A percentile compares a stretch with the other conserved stretches of the same genome.
These are phyloP conservation scores for Lasiurus cinereus DNA, from an alignment of 2,113 vertebrate species.

Conservation along the genomic window DNA sequence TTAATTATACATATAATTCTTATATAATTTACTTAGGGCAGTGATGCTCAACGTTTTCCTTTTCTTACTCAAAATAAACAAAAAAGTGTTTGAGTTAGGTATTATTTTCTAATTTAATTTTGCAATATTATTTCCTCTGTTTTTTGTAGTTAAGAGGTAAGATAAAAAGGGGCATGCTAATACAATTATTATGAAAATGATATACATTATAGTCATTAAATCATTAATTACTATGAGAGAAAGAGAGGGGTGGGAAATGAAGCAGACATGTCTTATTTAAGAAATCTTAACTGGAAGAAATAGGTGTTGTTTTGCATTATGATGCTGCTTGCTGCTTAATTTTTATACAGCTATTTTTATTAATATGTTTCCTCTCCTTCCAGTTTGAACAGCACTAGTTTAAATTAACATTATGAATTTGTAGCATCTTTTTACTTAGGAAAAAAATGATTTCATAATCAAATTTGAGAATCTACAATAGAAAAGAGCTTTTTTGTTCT, in stretches of 20 bases:
- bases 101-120: conserved; percentile 29
- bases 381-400: conserved; percentile 20
- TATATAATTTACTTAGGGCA: conserved; percentile 31
- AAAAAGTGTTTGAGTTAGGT: neutral
- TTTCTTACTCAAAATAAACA: conserved; percentile 34
- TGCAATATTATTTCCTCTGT: neutral
- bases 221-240: neutral
- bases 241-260: conserved; percentile 27
- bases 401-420: conserved; percentile 39
- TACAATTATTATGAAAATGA: conserved; percentile 26
- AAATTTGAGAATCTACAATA: conserved; percentile 42
- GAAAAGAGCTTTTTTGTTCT: neutral
- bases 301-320: conserved; percentile 34
- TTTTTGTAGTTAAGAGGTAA: neutral
- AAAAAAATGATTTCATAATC: conserved; percentile 45
- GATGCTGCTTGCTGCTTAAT: neutral
- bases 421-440: conserved; percentile 29
- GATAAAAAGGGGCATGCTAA: neutral
- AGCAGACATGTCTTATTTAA: conserved; percentile 50
- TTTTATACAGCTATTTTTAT: conserved; percentile 36
- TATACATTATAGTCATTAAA: conserved; percentile 33
- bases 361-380: conserved; percentile 26
- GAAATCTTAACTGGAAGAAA: conserved; percentile 41
- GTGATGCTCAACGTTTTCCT: neutral
- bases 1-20: conserved; percentile 22